Evolutionary conservation across 2,888 invertebrate species (phyloP).

Genomic region (Neria commutata): DNA sequence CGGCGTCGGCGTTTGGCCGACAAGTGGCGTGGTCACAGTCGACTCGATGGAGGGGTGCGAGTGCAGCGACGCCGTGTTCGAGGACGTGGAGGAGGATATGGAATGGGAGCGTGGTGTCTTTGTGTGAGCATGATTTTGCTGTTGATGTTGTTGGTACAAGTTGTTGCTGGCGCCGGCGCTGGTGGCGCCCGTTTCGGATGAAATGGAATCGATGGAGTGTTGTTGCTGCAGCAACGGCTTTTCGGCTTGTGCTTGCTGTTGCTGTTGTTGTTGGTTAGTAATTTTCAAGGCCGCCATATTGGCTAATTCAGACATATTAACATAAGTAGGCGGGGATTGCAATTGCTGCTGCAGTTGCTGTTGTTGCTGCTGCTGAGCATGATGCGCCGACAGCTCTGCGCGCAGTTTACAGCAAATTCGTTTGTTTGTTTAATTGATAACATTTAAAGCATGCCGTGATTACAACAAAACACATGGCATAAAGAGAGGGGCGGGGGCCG

Average conservation of each 20-base stretch:
- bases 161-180: too few relatives aligned
- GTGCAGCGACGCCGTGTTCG: conserved; percentile 52
- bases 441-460: conserved; percentile 40
- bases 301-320: conserved; percentile 90
- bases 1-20: conserved; percentile 51
- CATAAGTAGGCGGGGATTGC: conserved; percentile 77
- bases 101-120: conserved; percentile 50
- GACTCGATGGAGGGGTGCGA: conserved; percentile 60
- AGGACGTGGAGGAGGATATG: conserved; percentile 49
- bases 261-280: conserved; percentile 64
- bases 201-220: conserved; percentile 62
- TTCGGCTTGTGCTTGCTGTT: conserved; percentile 40
- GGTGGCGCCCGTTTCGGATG: conserved; percentile 52
- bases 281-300: conserved; percentile 79
- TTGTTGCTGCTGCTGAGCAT: conserved; percentile 49
- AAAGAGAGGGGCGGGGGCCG: conserved; percentile 19
- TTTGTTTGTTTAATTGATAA: conserved; percentile 28
- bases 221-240: conserved; percentile 63
- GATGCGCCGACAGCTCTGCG: conserved; percentile 57
- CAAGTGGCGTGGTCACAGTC: conserved; percentile 50
- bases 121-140: conserved; percentile 33
- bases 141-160: conserved; percentile 32
- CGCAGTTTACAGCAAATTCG: conserved; percentile 24
- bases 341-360: conserved; percentile 38
- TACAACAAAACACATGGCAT: background rate